Evolutionary conservation across 2,888 invertebrate species (phyloP), one percentile per base, ranked within the genome.

Genomic region (Dasysyrphus albostriatus): DNA sequence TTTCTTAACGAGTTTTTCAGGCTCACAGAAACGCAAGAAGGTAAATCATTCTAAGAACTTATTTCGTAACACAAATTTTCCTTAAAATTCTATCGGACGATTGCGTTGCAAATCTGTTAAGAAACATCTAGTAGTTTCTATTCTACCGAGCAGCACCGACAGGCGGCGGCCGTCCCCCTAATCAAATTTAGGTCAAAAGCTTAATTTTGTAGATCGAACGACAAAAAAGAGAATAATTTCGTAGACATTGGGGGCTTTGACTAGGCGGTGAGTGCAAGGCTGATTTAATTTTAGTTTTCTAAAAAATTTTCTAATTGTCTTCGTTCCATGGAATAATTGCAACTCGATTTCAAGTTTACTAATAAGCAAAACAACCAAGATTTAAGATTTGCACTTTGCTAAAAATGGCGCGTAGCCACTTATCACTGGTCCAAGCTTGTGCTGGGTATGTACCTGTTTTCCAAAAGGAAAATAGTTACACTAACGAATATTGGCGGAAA

Each of bases 131-230:
- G 69, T 56, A 54, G 29, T 49, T 74, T 80, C 59, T 61, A 32
- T 74, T 80, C 59, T 32, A 6, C 2, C 10, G 16, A 42, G 29
- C 42, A n/a, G 29, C 14, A 8, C n/a, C 4, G 12, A 39, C 14
- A 29, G 12, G 42, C 3, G 7, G 54, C 34, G 8, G 24, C 9
- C 54, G 61, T 16, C 59, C 74, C 32, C 1, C 14, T 1, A 51
- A 80, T 67, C 42, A 56, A 69, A 81, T 69, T 82, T 69, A 72
- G 81, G 81, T 82, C 81, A 82, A 63, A 82, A 70, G 61, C 54
- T 75, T 54, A 51, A 56, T 75, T 61, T n/a, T 34, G 29, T 44
- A 32, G 37, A 74, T 59, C 65, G n/a, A 74, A 47, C 8, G 34
- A 49, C 24, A 24, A 47, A 73, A 24, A 44, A 47, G 19, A 61